A percentile compares a stretch with the other conserved stretches of the same genome.
Conservation (phyloP, 2,113 vertebrate species). For the Lamprologus lemairii region DNA sequence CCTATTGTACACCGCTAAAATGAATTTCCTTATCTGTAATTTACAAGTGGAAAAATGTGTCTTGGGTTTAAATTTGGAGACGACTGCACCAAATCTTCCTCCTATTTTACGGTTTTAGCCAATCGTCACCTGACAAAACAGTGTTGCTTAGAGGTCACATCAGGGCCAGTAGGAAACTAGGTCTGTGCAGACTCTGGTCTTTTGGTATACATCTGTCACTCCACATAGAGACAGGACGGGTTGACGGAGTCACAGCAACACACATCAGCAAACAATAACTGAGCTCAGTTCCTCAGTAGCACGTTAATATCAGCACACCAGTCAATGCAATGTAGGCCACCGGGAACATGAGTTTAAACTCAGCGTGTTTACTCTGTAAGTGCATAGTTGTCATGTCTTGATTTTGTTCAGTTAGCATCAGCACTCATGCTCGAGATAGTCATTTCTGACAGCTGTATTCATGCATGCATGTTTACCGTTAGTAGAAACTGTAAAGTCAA, state of each 20-base stretch:
- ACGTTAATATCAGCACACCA: conserved; percentile 22
- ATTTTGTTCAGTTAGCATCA: background rate
- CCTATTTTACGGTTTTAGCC: background rate
- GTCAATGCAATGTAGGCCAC: conserved; percentile 42
- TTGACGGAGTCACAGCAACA: conserved; percentile 39
- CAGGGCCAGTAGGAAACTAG: conserved; percentile 43
- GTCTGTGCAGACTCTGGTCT: conserved; percentile 29
- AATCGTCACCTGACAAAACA: background rate
- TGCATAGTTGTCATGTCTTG: background rate
- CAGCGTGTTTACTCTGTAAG: background rate
- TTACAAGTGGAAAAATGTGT: background rate
- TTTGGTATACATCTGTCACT: conserved; percentile 63
- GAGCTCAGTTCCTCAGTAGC: conserved; percentile 1
- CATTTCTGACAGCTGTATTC: background rate
- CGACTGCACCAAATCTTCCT: background rate
- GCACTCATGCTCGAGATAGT: background rate
- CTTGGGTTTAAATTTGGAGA: background rate
- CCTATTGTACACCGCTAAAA: background rate
- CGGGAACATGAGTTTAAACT: background rate
- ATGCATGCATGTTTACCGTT: background rate
- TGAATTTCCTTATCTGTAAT: background rate
- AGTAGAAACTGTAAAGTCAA: background rate
- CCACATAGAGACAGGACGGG: conserved; percentile 10
- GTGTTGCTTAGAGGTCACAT: conserved; percentile 29
- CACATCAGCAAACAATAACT: conserved; percentile 27